Conservation (phyloP, 2,797 vertebrate genomes). For the Anabacerthia variegaticeps region DNA sequence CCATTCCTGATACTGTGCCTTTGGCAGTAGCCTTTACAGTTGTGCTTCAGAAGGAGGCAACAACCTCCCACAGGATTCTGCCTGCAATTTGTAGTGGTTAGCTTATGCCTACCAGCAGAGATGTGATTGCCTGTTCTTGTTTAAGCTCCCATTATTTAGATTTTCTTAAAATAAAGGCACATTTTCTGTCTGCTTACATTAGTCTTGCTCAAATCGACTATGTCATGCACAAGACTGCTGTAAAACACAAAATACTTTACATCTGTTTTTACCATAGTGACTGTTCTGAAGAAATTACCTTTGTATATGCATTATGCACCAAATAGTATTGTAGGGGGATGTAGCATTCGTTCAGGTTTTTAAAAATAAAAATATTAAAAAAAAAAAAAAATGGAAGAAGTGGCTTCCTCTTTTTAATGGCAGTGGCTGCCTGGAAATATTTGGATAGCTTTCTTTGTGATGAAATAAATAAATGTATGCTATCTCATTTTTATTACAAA, state of each 20-base stretch:
- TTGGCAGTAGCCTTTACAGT: conserved; percentile 1
- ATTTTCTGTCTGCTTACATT: neutral
- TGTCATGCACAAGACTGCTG: neutral
- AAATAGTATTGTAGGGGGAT: neutral
- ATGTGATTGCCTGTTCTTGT: conserved; percentile 7
- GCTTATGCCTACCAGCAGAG: conserved; percentile 19
- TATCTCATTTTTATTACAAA: neutral
- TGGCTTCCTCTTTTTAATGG: neutral
- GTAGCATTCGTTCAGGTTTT: neutral
- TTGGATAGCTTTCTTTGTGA: neutral
- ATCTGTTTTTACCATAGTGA: neutral
- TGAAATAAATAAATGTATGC: neutral
- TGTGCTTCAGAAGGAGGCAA: neutral
- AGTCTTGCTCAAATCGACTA: neutral
- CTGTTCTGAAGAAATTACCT: neutral
- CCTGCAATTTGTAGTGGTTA: neutral
- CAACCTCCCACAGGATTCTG: conserved; percentile 12
- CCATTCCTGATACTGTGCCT: neutral
- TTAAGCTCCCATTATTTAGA: neutral
- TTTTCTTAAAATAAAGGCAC: conserved; percentile 17
- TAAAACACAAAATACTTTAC: neutral
- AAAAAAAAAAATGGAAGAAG: neutral
- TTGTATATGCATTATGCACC: neutral
- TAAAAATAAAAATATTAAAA: neutral
- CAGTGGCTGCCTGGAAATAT: neutral